These are phyloP conservation scores for Streblospio benedicti DNA, from an alignment of 1,140 invertebrate species.

Conservation along the genomic window DNA sequence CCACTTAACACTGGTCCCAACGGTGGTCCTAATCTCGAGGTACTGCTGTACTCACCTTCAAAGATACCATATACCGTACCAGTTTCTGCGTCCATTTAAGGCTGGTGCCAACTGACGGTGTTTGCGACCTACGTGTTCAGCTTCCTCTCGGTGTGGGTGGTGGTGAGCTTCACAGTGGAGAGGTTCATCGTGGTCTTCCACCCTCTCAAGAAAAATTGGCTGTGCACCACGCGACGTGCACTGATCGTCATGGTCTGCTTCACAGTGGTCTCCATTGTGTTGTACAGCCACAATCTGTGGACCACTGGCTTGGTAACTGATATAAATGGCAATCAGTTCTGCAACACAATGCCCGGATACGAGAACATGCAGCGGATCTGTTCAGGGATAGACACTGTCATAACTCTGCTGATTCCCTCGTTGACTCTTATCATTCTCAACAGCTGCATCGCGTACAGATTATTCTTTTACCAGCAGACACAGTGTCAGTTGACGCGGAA, in stretches of 20 bases:
- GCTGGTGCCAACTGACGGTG: slow-evolving; percentile 22
- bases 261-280: slow-evolving; percentile 9
- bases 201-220: slow-evolving; percentile 23
- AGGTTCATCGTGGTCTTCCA: slow-evolving; percentile 25
- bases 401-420: slow-evolving; percentile 30
- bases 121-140: slow-evolving; percentile 23
- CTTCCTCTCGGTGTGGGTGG: slow-evolving; percentile 30
- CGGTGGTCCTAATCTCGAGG: too few species aligned
- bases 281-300: slow-evolving; percentile 13
- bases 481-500: too few species aligned
- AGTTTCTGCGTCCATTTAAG: too few species aligned
- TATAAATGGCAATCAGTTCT: too few species aligned
- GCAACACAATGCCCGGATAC: too few species aligned
- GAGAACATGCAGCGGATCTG: too few species aligned
- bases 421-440: slow-evolving; percentile 6
- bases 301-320: too few species aligned
- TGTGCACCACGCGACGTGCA: slow-evolving; percentile 20
- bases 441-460: slow-evolving; percentile 6
- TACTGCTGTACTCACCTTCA: too few species aligned
- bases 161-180: slow-evolving; percentile 36
- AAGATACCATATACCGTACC: too few species aligned
- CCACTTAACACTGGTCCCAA: too few species aligned
- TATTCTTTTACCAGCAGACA: too few species aligned
- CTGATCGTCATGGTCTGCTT: slow-evolving; percentile 18
- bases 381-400: slow-evolving; percentile 27